Conservation (phyloP, 2,797 vertebrate species). For the Merluccius polli region DNA sequence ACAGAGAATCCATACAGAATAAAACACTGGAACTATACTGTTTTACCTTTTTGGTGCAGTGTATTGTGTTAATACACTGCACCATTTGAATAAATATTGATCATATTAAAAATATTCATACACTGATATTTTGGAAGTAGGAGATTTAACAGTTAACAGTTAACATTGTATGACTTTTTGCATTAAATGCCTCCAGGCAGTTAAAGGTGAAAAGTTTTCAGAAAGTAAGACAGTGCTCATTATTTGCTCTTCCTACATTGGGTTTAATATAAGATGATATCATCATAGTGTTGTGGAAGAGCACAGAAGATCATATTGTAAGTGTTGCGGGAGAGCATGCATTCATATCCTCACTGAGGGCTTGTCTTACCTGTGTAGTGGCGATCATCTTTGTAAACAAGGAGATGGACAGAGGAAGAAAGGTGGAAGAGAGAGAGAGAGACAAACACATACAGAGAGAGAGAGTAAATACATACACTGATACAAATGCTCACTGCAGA, state of each 20-base stretch:
- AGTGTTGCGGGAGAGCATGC: background rate
- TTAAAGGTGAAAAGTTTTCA: background rate
- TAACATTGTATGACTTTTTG: too few species aligned
- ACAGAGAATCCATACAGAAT: background rate
- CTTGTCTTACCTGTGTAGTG: conserved; percentile 66
- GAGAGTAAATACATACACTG: background rate
- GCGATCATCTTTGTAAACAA: conserved; percentile 58
- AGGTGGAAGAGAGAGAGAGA: conserved; percentile 7
- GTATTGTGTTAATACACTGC: background rate
- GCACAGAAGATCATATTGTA: too few species aligned
- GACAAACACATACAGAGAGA: background rate
- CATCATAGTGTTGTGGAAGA: background rate
- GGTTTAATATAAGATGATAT: background rate
- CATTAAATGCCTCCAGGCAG: background rate
- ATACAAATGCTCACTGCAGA: background rate
- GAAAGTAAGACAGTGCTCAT: background rate
- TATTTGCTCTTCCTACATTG: background rate
- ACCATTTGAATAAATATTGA: too few species aligned
- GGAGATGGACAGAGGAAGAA: conserved; percentile 12
- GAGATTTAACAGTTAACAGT: background rate
- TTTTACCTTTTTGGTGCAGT: background rate
- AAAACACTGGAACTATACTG: background rate
- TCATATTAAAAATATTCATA: background rate
- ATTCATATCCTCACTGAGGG: background rate
- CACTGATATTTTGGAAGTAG: background rate